A percentile compares a stretch with the other conserved stretches of the same genome.
phyloP scores from a whole-genome alignment of 2,888 invertebrate genomes.

The Ectobius pallidus region DNA sequence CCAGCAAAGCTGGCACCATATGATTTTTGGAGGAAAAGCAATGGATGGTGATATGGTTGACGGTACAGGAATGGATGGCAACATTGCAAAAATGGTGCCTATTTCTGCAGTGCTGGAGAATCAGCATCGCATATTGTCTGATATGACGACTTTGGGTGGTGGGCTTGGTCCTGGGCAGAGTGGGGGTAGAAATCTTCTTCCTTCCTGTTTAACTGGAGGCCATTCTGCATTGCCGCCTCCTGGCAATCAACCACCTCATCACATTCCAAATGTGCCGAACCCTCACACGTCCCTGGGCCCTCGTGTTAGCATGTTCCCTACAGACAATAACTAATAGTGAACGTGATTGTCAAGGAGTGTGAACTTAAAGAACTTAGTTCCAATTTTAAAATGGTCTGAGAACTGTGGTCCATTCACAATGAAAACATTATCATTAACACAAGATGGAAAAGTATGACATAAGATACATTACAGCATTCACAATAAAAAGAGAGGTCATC shows the following conservation, averaged over 20 bases:
- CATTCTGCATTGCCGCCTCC: conserved; percentile 7
- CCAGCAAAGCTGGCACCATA: conserved; percentile 40
- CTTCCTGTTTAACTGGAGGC: conserved; percentile 30
- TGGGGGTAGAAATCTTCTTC: conserved; percentile 24
- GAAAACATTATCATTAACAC: background rate
- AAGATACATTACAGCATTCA: too few relatives aligned
- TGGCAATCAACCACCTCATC: conserved; percentile 27
- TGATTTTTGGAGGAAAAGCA: conserved; percentile 36
- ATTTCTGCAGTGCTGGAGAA: conserved; percentile 12
- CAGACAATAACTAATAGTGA: conserved; percentile 35
- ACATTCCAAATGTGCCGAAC: conserved; percentile 24
- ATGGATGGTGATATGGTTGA: conserved; percentile 25
- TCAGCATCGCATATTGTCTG: conserved; percentile 36
- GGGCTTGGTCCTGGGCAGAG: conserved; percentile 24
- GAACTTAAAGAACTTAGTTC: too few relatives aligned
- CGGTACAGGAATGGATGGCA: conserved; percentile 10
- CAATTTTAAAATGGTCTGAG: too few relatives aligned
- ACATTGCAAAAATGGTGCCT: conserved; percentile 24
- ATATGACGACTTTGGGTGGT: conserved; percentile 30
- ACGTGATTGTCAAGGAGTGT: too few relatives aligned
- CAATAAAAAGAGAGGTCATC: too few relatives aligned
- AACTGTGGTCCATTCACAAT: background rate
- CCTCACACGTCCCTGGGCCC: conserved; percentile 22
- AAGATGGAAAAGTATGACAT: too few relatives aligned
- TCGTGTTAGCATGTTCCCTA: conserved; percentile 36